Percentiles rank a stretch among this genome's conserved stretches.
These are phyloP conservation scores for Vultur gryphus DNA, from an alignment of 2,797 vertebrate genomes.

Conservation along the genomic window DNA sequence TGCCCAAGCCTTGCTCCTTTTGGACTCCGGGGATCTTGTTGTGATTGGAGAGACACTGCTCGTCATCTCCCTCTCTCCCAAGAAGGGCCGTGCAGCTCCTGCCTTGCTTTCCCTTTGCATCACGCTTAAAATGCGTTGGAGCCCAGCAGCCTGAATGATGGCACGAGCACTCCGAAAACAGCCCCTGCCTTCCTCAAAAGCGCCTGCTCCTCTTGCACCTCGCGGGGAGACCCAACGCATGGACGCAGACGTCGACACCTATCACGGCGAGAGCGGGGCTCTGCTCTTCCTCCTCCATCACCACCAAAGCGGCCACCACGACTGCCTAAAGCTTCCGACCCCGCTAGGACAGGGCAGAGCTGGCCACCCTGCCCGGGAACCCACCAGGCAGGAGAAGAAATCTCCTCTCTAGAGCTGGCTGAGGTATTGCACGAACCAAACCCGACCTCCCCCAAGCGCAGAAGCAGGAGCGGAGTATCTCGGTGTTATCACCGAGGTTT, in stretches of 20 bases:
- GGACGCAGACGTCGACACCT: not conserved
- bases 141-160: not conserved
- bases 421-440: not conserved
- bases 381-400: not conserved
- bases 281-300: not conserved
- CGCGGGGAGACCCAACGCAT: not conserved
- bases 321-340: not conserved
- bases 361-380: fast-evolving
- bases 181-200: not conserved
- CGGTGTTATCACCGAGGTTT: not conserved
- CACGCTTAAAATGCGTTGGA: fast-evolving
- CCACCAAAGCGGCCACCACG: not conserved
- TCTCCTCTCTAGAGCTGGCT: not conserved
- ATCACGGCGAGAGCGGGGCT: fast-evolving
- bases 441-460: not conserved
- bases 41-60: not conserved
- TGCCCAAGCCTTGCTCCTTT: not conserved
- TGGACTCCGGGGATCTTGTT: not conserved
- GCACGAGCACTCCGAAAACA: not conserved
- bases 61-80: not conserved
- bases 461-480: not conserved
- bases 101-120: not conserved
- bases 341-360: not conserved
- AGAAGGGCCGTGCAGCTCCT: not conserved
- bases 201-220: not conserved